Base-by-base conservation (phyloP, 2,797 vertebrate genomes). In the Pseudochirops corinnae region DNA sequence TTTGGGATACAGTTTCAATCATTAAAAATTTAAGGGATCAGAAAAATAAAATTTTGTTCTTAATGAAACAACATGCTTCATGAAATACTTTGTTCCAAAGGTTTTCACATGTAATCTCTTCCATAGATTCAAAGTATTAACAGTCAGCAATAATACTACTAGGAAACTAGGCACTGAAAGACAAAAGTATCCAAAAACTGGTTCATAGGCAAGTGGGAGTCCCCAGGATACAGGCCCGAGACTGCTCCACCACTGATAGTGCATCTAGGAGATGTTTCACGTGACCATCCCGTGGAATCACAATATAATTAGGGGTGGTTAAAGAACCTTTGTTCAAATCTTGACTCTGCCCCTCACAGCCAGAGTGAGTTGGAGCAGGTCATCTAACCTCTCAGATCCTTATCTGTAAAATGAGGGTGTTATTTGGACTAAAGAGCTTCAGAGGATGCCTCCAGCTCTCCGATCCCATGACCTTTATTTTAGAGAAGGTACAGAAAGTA, bases 21-120 rank as follows among this genome's bases (percentile, higher is more conserved):
- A 67, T 94, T 94, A 93, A 97, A 96, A 95, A 96, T 91, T 55
- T 93, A 56, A 24, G 55, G 18, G 9, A 93, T 46, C 74, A 56
- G n/a, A 55, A 94, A 60, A 33, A 55, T 24, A 92, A 50, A 31
- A 56, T 52, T n/a, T 57, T 92, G 9, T 91, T 62, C 56, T 93
- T 39, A 96, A 96, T 92, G 56, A 90, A 82, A 82, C 21, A 95
- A 93, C n/a, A 94, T 1, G 96, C 52, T 91, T 57, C 93, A 91
- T 67, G 95, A 95, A 96, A 60, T 39, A 95, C 93, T 33, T 95
- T 62, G 56, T 87, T 60, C 56, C 74, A 92, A 82, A 31, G 13
- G 58, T 46, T 62, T 94, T 55, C 60, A 93, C 90, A 56, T 74
- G 92, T 94, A 90, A 91, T 62, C 93, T 58, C 60, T 55, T 95